Evolutionary conservation across 2,888 invertebrate species (phyloP).

Genomic region (Ichneumoninae sp.): DNA sequence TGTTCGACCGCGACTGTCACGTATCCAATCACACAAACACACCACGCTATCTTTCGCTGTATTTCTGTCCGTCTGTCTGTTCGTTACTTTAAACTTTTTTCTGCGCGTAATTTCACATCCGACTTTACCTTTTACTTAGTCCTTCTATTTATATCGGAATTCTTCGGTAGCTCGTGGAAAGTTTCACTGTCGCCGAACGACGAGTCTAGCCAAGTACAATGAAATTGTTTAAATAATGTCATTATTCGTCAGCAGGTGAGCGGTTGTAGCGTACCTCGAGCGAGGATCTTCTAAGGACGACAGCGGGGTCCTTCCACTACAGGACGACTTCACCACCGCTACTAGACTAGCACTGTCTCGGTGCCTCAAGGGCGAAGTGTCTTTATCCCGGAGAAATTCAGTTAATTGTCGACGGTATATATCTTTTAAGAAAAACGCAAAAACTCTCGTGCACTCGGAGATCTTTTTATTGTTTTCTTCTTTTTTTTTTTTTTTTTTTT

Average conservation of each 20-base stretch:
- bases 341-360: slow-evolving; percentile 40
- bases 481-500: neutral
- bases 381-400: neutral
- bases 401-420: neutral
- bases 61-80: neutral
- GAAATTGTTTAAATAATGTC: neutral
- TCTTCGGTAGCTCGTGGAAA: neutral
- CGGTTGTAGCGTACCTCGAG: slow-evolving; percentile 58
- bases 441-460: slow-evolving; percentile 3
- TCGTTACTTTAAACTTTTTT: neutral
- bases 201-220: neutral
- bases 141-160: neutral
- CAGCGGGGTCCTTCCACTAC: slow-evolving; percentile 57
- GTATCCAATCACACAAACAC: slow-evolving; percentile 22
- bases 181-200: neutral
- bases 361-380: slow-evolving; percentile 41
- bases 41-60: slow-evolving; percentile 12
- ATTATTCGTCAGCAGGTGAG: slow-evolving; percentile 16
- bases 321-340: slow-evolving; percentile 44
- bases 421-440: neutral
- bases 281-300: slow-evolving; percentile 59
- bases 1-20: slow-evolving; percentile 30
- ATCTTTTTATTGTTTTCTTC: neutral
- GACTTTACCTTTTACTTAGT: neutral
- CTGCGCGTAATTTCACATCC: neutral